Evolutionary conservation across 1,140 invertebrate species (phyloP).

Genomic region (Pogonus chalceus): DNA sequence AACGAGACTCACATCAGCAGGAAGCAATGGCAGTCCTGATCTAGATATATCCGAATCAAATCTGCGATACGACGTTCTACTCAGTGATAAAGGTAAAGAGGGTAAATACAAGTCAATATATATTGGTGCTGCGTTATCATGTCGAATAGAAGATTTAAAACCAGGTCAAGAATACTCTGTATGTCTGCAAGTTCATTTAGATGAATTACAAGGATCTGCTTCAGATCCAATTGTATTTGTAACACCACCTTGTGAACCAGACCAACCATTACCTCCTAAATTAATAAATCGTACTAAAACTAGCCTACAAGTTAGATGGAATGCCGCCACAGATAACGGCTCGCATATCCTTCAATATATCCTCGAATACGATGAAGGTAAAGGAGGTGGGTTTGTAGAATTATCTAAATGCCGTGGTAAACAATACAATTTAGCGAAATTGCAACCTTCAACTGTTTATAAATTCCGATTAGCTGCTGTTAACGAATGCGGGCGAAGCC

Average conservation of each 20-base stretch:
- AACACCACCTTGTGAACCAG: constrained; percentile 58
- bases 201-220: constrained; percentile 38
- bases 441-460: constrained; percentile 65
- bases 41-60: constrained; percentile 44
- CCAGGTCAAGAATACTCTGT: constrained; percentile 74
- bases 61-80: constrained; percentile 63
- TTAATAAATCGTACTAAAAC: constrained; percentile 46
- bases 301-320: constrained; percentile 54
- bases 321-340: constrained; percentile 64
- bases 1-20: constrained; percentile 44
- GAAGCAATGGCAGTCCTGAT: constrained; percentile 32
- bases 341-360: constrained; percentile 65
- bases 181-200: constrained; percentile 50
- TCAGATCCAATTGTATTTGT: constrained; percentile 44
- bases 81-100: constrained; percentile 65
- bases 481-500: constrained; percentile 68
- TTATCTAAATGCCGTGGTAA: constrained; percentile 56
- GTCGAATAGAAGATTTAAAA: constrained; percentile 63
- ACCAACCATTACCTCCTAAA: constrained; percentile 47
- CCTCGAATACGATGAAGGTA: constrained; percentile 67
- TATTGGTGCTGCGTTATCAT: constrained; percentile 54
- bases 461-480: constrained; percentile 69
- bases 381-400: constrained; percentile 56
- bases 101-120: constrained; percentile 72
- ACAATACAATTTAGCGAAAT: constrained; percentile 59